Base-by-base conservation (phyloP, 2,113 vertebrate species). In the Zosterops japonicus region DNA sequence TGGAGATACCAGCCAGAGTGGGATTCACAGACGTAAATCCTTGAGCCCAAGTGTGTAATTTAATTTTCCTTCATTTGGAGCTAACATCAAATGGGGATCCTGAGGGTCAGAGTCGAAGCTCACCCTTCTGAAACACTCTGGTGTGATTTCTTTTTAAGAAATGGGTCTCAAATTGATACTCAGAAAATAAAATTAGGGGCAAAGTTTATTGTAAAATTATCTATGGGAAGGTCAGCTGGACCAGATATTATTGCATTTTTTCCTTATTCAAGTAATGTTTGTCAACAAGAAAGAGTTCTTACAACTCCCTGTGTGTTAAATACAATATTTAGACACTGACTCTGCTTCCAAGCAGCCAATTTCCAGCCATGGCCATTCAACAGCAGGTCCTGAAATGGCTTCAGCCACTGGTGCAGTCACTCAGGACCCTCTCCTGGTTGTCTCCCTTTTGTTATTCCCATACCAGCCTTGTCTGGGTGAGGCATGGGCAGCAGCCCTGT, bases 1-100 rank as follows among this genome's bases (percentile, higher is more conserved):
- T 87, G 82, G 95, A 96, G 97, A 97, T 93, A 35, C 12, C 6
- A 28, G 87, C 80, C n/a, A 17, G 35, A 95, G 74, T 44, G 57
- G 75, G 64, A 91, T 95, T 95, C 97, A 95, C 90, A 64, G 95
- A 36, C 65, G 31, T 12, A 55, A 87, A 14, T 53, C 94, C 64
- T 68, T 24, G 89, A 82, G 89, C 89, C 16, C 68, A 60, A 87
- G 52, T 14, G 52, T 84, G 79, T 83, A 92, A 94, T 95, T 90
- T 93, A 52, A 87, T 90, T 96, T 95, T 90, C 88, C 80, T 89
- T 88, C 69, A 61, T 70, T 84, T 68, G 60, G 76, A 83, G 64
- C 68, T 7, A 52, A 27, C 68, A 59, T 94, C 83, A 68, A 60
- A 83, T 65, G 88, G 71, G 71, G 74, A 86, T 16, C 36, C 3